phyloP scores from a whole-genome alignment of 2,797 vertebrate genomes.

The Labroides dimidiatus region DNA sequence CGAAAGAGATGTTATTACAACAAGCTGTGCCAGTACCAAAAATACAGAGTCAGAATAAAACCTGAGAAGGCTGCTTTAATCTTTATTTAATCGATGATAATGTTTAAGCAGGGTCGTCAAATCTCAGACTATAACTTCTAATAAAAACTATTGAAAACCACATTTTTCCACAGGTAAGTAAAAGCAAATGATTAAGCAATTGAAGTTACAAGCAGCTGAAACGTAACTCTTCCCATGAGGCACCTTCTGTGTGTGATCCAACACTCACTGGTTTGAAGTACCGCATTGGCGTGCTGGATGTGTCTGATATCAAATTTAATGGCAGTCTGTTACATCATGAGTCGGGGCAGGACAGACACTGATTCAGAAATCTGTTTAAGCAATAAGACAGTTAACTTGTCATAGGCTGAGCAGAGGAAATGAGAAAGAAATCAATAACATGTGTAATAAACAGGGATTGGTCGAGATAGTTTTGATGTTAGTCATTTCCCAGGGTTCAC shows the following conservation, averaged over 20 bases:
- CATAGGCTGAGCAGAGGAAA: conserved; percentile 32
- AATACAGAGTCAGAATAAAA: conserved; percentile 21
- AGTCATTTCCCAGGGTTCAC: conserved; percentile 69
- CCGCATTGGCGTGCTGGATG: conserved; percentile 9
- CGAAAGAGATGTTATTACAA: neutral
- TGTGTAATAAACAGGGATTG: conserved; percentile 70
- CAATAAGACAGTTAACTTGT: conserved; percentile 19
- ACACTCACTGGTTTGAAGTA: conserved; percentile 21
- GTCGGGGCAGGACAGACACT: conserved; percentile 11
- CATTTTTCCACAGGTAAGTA: no score
- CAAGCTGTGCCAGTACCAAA: conserved; percentile 1
- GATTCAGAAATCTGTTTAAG: conserved; percentile 19
- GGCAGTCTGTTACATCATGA: conserved; percentile 31
- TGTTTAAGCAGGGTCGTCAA: no score
- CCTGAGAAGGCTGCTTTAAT: neutral
- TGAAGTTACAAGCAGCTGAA: conserved; percentile 3
- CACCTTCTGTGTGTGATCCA: neutral
- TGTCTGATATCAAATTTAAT: conserved; percentile 49
- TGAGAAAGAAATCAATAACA: conserved; percentile 64
- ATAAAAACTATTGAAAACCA: no score
- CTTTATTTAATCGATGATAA: neutral
- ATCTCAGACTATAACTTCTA: no score
- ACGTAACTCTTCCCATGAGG: conserved; percentile 6
- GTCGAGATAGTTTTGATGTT: conserved; percentile 55
- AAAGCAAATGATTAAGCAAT: neutral